phyloP scores from a whole-genome alignment of 92 coral and sea anemone species.

The Porites lobata region DNA sequence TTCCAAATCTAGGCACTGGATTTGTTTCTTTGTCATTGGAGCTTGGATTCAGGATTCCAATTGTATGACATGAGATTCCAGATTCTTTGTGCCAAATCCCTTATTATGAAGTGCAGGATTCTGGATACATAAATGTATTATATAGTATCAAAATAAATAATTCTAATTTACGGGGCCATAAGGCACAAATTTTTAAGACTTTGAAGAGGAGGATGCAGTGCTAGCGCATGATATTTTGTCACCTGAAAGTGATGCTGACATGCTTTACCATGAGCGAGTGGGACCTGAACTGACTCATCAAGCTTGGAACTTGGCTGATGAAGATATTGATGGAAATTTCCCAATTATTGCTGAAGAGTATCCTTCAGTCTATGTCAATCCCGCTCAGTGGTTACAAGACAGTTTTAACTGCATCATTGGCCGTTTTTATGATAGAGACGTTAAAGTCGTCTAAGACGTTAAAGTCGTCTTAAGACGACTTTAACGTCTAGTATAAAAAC shows the following conservation, averaged over 20 bases:
- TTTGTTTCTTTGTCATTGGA: too few relatives aligned
- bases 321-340: conserved; percentile 34
- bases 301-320: conserved; percentile 38
- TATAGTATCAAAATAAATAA: too few relatives aligned
- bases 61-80: too few relatives aligned
- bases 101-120: too few relatives aligned
- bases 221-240: conserved; percentile 21
- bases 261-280: conserved; percentile 13
- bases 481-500: too few relatives aligned
- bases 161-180: conserved; percentile 1
- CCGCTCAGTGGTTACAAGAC: conserved; percentile 1
- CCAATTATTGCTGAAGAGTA: background rate
- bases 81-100: too few relatives aligned
- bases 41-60: too few relatives aligned
- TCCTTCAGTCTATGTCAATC: conserved; percentile 37
- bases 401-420: conserved; percentile 31
- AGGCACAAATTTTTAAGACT: conserved; percentile 21
- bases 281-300: conserved; percentile 26
- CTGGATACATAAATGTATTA: too few relatives aligned
- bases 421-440: too few relatives aligned
- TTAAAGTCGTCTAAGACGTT: too few relatives aligned
- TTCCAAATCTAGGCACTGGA: too few relatives aligned
- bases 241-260: conserved; percentile 27
- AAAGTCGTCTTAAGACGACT: too few relatives aligned
- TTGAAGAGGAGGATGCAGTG: conserved; percentile 36